phyloP scores from a whole-genome alignment of 2,797 vertebrate genomes.

The Enteromius unitaeniatus region DNA sequence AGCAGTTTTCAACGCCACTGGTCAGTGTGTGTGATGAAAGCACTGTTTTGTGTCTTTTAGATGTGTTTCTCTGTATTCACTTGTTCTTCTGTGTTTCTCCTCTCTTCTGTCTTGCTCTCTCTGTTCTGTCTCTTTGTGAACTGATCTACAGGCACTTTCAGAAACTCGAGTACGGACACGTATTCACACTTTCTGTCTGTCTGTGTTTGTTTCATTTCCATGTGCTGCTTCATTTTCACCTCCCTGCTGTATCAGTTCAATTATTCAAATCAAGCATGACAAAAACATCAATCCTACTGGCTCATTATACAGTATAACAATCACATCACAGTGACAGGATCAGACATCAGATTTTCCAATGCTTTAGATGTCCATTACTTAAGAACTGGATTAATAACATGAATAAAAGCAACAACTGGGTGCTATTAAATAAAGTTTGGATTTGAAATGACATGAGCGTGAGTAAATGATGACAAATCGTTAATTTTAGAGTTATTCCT shows the following conservation, averaged over 20 bases:
- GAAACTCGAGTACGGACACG: slow-evolving; percentile 59
- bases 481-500: not conserved
- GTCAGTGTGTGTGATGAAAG: slow-evolving; percentile 67
- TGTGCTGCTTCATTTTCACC: slow-evolving; percentile 6
- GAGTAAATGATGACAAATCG: not conserved
- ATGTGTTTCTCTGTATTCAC: slow-evolving; percentile 36
- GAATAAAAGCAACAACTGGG: not conserved
- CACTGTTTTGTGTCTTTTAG: slow-evolving; percentile 5
- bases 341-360: not conserved
- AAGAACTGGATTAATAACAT: not conserved
- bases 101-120: slow-evolving; percentile 47
- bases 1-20: slow-evolving; percentile 86
- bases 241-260: not conserved
- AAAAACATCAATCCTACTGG: not conserved
- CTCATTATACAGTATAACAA: not conserved
- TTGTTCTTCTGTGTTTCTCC: not conserved
- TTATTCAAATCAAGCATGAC: not conserved
- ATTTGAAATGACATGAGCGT: not conserved
- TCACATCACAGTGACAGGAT: not conserved
- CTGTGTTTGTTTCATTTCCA: not conserved
- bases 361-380: not conserved
- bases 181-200: slow-evolving; percentile 28
- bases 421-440: not conserved
- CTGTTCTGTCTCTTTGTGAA: slow-evolving; percentile 26
- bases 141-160: slow-evolving; percentile 56